These are phyloP conservation scores for Xenops minutus DNA, from an alignment of 2,797 vertebrate species.

Conservation along the genomic window DNA sequence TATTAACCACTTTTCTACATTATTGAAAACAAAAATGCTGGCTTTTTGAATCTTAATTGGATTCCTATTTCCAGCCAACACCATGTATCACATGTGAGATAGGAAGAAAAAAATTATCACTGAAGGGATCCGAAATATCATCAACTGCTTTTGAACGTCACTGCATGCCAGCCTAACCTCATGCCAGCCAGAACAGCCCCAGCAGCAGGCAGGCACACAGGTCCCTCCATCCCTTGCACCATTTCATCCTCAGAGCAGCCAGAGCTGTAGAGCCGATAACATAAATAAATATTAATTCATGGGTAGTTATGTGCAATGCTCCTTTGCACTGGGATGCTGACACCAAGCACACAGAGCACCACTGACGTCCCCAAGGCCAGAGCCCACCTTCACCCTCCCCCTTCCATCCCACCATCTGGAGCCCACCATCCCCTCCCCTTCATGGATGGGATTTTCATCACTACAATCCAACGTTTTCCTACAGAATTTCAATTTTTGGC, in stretches of 20 bases:
- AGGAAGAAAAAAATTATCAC: neutral
- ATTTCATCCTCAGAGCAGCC: neutral
- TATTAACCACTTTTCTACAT: neutral
- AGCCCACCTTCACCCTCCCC: neutral
- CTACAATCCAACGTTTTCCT: neutral
- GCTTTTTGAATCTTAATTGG: neutral
- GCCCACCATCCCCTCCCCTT: neutral
- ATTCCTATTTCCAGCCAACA: neutral
- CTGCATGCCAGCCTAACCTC: neutral
- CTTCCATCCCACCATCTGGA: neutral
- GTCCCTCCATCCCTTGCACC: neutral
- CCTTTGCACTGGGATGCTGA: fast-evolving
- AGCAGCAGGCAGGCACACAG: neutral
- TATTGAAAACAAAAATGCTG: neutral
- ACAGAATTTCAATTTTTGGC: neutral
- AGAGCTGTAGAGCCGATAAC: neutral
- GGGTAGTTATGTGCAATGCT: neutral
- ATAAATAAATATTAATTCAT: neutral
- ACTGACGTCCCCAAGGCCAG: fast-evolving
- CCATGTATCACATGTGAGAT: neutral
- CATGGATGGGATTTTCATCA: fast-evolving
- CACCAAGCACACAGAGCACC: neutral
- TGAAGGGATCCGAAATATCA: neutral
- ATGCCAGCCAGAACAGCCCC: neutral
- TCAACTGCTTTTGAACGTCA: neutral